Evolutionary conservation across 2,888 invertebrate species (phyloP).

Genomic region (Ethmia dodecea): DNA sequence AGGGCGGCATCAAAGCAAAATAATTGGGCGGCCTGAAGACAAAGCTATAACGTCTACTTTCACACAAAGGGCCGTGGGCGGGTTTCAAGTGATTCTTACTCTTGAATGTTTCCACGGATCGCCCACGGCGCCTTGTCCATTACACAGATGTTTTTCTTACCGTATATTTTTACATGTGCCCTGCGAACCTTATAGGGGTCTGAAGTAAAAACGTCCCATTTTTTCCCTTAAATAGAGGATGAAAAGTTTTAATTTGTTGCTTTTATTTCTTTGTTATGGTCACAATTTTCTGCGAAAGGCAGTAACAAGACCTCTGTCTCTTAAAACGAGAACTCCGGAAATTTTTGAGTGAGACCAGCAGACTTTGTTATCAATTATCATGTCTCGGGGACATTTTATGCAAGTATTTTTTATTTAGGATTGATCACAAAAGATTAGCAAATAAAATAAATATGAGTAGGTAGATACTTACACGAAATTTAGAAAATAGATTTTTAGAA

Average conservation of each 20-base stretch:
- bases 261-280: constrained; percentile 21
- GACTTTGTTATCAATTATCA: too few relatives aligned
- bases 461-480: too few relatives aligned
- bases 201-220: neutral
- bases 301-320: neutral
- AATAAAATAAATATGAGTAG: too few relatives aligned
- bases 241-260: constrained; percentile 24
- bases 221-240: constrained; percentile 7
- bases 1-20: too few relatives aligned
- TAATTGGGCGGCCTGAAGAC: too few relatives aligned
- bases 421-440: too few relatives aligned
- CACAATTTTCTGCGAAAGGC: constrained; percentile 14
- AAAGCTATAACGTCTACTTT: too few relatives aligned
- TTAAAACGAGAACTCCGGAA: neutral
- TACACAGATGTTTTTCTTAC: constrained; percentile 30
- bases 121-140: constrained; percentile 28
- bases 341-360: too few relatives aligned
- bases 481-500: too few relatives aligned
- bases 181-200: constrained; percentile 2
- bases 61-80: constrained; percentile 16
- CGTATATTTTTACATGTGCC: constrained; percentile 20
- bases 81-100: constrained; percentile 34
- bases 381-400: too few relatives aligned
- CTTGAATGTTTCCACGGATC: constrained; percentile 28
- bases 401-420: too few relatives aligned